Evolutionary conservation across 1,140 invertebrate species (phyloP).

Genomic region (Aporrectodea caliginosa): DNA sequence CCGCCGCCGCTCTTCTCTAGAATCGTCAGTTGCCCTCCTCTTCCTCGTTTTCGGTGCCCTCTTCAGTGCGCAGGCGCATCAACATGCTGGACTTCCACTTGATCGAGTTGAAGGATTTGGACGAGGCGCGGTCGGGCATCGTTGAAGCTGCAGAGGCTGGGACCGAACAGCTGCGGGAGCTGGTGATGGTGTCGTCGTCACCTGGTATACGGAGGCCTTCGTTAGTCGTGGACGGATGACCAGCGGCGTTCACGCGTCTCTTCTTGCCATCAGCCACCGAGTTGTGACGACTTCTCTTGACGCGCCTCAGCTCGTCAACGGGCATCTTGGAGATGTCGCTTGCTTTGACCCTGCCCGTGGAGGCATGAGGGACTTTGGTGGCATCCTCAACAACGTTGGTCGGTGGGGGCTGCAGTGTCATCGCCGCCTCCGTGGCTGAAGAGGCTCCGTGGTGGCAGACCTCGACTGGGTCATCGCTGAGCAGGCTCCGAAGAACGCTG

Average conservation of each 20-base stretch:
- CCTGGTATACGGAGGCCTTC: too few relatives aligned
- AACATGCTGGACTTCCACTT: background rate
- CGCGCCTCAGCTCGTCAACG: background rate
- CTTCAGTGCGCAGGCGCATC: background rate
- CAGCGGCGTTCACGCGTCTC: background rate
- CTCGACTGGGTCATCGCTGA: background rate
- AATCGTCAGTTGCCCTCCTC: background rate
- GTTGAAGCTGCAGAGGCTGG: background rate
- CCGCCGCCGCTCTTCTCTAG: background rate
- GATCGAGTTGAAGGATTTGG: background rate
- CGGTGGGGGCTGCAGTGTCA: too few relatives aligned
- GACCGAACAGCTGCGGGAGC: background rate
- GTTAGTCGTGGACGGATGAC: too few relatives aligned
- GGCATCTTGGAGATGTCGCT: background rate
- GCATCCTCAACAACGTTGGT: too few relatives aligned
- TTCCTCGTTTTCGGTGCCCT: background rate
- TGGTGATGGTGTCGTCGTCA: background rate
- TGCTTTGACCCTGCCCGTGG: background rate
- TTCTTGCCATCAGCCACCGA: background rate
- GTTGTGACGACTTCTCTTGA: background rate
- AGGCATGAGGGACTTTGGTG: background rate
- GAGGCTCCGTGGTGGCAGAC: background rate
- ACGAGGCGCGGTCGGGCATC: background rate
- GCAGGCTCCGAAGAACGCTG: background rate
- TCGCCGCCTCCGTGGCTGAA: background rate